phyloP scores from a whole-genome alignment of 1,140 invertebrate species.

The Mycetomoellerius zeteki region DNA sequence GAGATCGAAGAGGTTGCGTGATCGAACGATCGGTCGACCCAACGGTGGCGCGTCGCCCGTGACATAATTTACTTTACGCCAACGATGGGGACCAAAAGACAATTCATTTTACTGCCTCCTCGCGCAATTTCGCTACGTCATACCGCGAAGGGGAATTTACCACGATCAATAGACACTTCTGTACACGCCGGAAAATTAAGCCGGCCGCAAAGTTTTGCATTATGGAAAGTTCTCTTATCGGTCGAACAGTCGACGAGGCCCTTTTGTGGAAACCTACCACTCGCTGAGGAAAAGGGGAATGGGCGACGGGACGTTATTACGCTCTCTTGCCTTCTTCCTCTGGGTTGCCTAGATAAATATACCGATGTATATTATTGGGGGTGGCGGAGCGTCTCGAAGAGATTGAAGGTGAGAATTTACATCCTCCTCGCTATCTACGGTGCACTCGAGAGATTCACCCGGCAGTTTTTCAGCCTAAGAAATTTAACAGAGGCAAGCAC shows the following conservation, averaged over 20 bases:
- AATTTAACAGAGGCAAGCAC: constrained; percentile 24
- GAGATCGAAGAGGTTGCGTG: not conserved
- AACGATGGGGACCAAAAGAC: constrained; percentile 49
- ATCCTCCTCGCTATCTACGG: constrained; percentile 13
- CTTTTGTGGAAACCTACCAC: constrained; percentile 39
- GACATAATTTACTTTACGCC: constrained; percentile 47
- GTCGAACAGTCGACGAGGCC: constrained; percentile 21
- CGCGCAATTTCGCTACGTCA: constrained; percentile 66
- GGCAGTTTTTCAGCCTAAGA: constrained; percentile 43
- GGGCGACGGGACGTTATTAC: constrained; percentile 24
- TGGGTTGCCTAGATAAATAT: constrained; percentile 46
- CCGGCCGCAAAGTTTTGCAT: constrained; percentile 61
- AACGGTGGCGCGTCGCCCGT: not conserved
- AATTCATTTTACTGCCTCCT: constrained; percentile 48
- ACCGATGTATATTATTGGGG: constrained; percentile 48
- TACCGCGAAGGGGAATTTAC: constrained; percentile 69
- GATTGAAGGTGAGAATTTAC: constrained; percentile 60
- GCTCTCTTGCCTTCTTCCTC: constrained; percentile 6
- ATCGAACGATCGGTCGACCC: constrained; percentile 20
- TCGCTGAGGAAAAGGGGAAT: not conserved
- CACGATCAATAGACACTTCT: constrained; percentile 63
- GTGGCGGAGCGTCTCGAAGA: constrained; percentile 38
- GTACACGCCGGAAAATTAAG: constrained; percentile 63
- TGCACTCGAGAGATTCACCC: constrained; percentile 29
- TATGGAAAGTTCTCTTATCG: constrained; percentile 58